These are phyloP conservation scores for Alitta virens DNA, from an alignment of 2,888 invertebrate species.

Conservation along the genomic window DNA sequence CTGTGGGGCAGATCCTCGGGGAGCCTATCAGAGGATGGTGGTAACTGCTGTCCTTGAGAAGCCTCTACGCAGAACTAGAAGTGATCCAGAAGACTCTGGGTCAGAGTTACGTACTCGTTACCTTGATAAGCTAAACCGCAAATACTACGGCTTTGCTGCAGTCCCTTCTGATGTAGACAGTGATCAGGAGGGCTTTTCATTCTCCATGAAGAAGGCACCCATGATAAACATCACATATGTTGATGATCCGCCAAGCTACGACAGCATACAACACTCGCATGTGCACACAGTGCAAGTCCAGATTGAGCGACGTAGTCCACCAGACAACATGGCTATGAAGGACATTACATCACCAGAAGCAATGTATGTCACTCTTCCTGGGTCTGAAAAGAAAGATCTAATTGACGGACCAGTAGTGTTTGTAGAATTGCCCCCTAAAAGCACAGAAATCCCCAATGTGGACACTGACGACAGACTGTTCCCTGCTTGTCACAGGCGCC, in stretches of 20 bases:
- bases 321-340: not conserved
- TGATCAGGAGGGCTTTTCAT: not conserved
- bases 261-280: constrained; percentile 2
- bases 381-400: not conserved
- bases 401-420: constrained; percentile 1
- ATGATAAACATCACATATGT: constrained; percentile 8
- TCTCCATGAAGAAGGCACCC: constrained; percentile 2
- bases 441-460: no score
- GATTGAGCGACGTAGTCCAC: not conserved
- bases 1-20: constrained; percentile 11
- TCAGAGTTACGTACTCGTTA: constrained; percentile 7
- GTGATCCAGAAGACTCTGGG: constrained; percentile 4
- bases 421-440: constrained; percentile 10
- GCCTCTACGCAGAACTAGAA: not conserved
- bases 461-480: no score
- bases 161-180: constrained; percentile 1
- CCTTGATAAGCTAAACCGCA: constrained; percentile 11
- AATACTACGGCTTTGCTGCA: constrained; percentile 2
- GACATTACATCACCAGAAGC: no score
- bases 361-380: not conserved
- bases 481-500: no score
- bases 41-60: constrained; percentile 25
- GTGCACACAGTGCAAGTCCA: not conserved
- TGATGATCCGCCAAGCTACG: constrained; percentile 16
- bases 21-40: constrained; percentile 25